These are phyloP conservation scores for Gadus macrocephalus DNA, from an alignment of 2,113 vertebrate species.

Conservation along the genomic window DNA sequence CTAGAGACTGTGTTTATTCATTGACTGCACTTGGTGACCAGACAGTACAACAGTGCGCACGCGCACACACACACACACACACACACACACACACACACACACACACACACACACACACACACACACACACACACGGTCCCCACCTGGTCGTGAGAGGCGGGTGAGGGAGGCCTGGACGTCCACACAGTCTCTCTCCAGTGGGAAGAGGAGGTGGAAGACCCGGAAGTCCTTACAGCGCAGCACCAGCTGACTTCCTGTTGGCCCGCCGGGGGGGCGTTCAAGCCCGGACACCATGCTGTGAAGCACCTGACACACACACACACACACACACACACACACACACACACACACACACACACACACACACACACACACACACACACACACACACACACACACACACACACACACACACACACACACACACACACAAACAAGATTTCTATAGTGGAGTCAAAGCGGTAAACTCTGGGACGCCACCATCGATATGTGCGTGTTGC, in stretches of 20 bases:
- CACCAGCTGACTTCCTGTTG: slow-evolving; percentile 83
- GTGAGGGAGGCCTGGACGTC: slow-evolving; percentile 85
- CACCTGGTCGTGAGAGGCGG: slow-evolving; percentile 89
- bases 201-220: slow-evolving; percentile 83
- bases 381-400: too few species aligned
- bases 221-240: slow-evolving; percentile 94
- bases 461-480: not conserved
- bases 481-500: not conserved
- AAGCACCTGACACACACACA: slow-evolving; percentile 74
- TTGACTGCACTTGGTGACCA: slow-evolving; percentile 2
- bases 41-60: not conserved
- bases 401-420: too few species aligned
- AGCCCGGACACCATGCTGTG: slow-evolving; percentile 89
- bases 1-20: too few species aligned
- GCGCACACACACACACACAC: too few species aligned
- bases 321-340: slow-evolving; percentile 14
- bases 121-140: slow-evolving; percentile 56
- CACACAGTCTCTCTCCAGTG: slow-evolving; percentile 86
- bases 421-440: too few species aligned
- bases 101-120: slow-evolving; percentile 38
- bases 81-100: not conserved
- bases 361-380: too few species aligned
- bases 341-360: not conserved
- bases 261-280: slow-evolving; percentile 81
- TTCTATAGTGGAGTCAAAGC: not conserved